Evolutionary conservation across 2,888 invertebrate species (phyloP), one percentile per base, ranked within the genome.

Genomic region (Timandra comae): DNA sequence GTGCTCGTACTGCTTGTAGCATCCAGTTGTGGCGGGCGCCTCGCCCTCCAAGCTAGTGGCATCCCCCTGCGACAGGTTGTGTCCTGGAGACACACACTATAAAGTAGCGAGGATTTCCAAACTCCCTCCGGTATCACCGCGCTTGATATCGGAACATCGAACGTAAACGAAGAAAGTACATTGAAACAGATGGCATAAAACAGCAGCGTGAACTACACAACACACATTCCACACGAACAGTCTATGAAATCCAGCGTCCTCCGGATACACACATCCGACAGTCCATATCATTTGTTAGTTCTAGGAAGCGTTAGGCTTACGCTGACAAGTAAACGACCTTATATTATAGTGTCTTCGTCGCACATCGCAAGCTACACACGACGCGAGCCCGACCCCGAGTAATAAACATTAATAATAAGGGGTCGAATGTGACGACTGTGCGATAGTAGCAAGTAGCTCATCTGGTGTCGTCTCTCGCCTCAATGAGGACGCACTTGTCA

Each of bases 1-100:
- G 78, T 93, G 92, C 68, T 93, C 93, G 76, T 91, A 93, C 78
- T 91, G 92, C 69, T 90, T 90, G 85, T 91, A 93, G 86, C 92
- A 93, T 62, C 92, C 92, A 45, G 90, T 89, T 47, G 89, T 91
- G 50, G 91, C 91, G 64, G 92, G 92, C 49, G 90, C 89, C 71
- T 92, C 93, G 56, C 90, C 90, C 63, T 92, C 93, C 62, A 93
- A 89, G 77, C 94, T 95, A 88, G 92, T 94, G 63, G 92, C 93
- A 82, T 95, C 95, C 70, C 89, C 92, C 86, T 94, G 94, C 76
- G 95, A 94, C 89, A 94, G 88, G 89, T 95, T 94, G 90, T 95
- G 95, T 89, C 95, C 95, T 94, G 90, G 66, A 81, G 79, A 78
- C 82, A 85, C 80, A 81, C 64, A 85, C 77, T 77, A 79, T 66